A percentile compares a stretch with the other conserved stretches of the same genome.
Conservation (phyloP, 2,797 vertebrate genomes). For the Vireo griseus region DNA sequence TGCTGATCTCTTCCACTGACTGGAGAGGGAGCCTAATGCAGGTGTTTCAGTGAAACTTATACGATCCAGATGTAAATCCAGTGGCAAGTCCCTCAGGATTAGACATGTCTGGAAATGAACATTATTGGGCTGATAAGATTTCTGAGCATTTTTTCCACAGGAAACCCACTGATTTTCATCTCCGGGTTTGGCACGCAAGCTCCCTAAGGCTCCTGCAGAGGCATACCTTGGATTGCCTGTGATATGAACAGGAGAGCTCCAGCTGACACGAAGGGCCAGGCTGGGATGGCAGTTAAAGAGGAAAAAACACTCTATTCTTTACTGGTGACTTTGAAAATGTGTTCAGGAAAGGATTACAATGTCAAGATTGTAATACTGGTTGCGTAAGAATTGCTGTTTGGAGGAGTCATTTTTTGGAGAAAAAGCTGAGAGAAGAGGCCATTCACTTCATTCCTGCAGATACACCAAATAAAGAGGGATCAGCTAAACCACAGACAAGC, state of each 20-base stretch:
- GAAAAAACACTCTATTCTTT: constrained; percentile 18
- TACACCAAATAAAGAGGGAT: constrained; percentile 30
- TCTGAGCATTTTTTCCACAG: constrained; percentile 60
- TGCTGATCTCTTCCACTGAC: background rate
- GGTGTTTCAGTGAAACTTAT: constrained; percentile 57
- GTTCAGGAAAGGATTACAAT: constrained; percentile 48
- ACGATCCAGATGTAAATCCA: constrained; percentile 65
- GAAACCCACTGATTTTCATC: constrained; percentile 60
- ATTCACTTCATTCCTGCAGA: constrained; percentile 32
- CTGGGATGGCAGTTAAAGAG: constrained; percentile 11
- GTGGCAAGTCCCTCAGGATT: constrained; percentile 59
- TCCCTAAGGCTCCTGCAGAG: constrained; percentile 38
- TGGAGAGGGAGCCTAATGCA: constrained; percentile 27
- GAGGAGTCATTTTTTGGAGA: background rate
- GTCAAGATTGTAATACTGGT: constrained; percentile 15
- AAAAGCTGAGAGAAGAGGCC: constrained; percentile 21
- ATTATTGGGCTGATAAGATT: constrained; percentile 62
- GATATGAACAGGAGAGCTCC: constrained; percentile 20
- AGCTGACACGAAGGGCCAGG: background rate
- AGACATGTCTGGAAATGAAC: constrained; percentile 63
- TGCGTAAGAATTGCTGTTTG: background rate
- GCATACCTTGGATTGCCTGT: constrained; percentile 13
- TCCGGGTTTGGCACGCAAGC: constrained; percentile 11
- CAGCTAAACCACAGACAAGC: constrained; percentile 42
- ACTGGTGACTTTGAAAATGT: background rate